Conservation (phyloP, 2,888 invertebrate species). For the Euzetes globulus region DNA sequence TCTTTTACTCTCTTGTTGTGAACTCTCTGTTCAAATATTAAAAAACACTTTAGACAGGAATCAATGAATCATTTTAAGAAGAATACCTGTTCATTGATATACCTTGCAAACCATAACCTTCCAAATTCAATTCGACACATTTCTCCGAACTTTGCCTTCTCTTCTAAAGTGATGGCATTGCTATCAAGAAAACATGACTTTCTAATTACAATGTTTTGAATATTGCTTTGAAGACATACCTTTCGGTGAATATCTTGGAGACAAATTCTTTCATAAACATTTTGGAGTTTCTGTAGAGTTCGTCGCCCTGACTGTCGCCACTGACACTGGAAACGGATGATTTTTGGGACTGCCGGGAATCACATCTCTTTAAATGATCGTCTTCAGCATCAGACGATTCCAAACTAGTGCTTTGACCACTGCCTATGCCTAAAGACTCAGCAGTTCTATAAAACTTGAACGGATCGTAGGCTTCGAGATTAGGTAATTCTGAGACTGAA, state of each 20-base stretch:
- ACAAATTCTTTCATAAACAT: slow-evolving; percentile 62
- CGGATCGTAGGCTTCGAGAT: slow-evolving; percentile 33
- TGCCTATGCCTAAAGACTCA: slow-evolving; percentile 40
- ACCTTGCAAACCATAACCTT: slow-evolving; percentile 62
- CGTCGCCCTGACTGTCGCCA: slow-evolving; percentile 56
- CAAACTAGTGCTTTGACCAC: slow-evolving; percentile 53
- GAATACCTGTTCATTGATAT: slow-evolving; percentile 53
- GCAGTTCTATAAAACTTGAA: slow-evolving; percentile 38
- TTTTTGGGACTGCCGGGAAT: slow-evolving; percentile 52
- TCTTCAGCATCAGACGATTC: slow-evolving; percentile 50
- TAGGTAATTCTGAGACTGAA: slow-evolving; percentile 30
- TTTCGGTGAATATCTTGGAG: slow-evolving; percentile 56
- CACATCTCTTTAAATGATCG: slow-evolving; percentile 29
- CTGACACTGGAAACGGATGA: slow-evolving; percentile 55
- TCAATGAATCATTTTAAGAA: background rate
- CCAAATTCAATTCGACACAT: slow-evolving; percentile 58
- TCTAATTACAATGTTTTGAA: background rate
- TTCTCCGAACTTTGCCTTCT: slow-evolving; percentile 62
- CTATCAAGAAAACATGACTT: slow-evolving; percentile 45
- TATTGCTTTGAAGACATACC: too few relatives aligned
- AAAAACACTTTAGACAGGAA: background rate
- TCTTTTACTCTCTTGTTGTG: slow-evolving; percentile 58
- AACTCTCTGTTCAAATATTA: slow-evolving; percentile 53
- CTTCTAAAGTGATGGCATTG: slow-evolving; percentile 55
- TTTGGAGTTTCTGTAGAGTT: slow-evolving; percentile 54